Base-by-base conservation (phyloP, 92 coral and sea anemone genomes). In the Palythoa caribaeorum region DNA sequence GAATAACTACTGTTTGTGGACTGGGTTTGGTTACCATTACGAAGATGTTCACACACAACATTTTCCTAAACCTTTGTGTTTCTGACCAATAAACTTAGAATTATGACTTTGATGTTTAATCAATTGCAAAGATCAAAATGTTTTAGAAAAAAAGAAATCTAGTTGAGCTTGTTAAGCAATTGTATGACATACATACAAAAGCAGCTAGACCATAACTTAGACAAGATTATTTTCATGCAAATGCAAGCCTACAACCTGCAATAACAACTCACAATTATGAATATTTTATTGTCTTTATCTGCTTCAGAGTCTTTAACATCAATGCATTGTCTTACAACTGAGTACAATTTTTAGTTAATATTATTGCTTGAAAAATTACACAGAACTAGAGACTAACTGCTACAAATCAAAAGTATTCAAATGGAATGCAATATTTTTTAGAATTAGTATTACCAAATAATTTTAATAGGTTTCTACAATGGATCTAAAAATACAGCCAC, bases 211-310 rank as follows among this genome's bases (percentile, higher is more conserved):
- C 48, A 53, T 52, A 21, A 77, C n/a, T n/a, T n/a, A 77, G 38
- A 52, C 48, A 21, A 21, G 17, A 66, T 63, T 47, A 50, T 9
- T 63, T 80, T 65, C 44, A 20, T 80, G 73, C 38, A 44, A 66
- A 81, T 50, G 65, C 6, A 38, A 37, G 57, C 20, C 66, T 81
- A 62, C 85, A 81, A 81, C 59, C 74, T 5, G 20, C 38, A 81
- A 81, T 35, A 44, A 38, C 66, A 81, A 69, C 86, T 47, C 14
- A 66, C 35, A 57, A 47, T 36, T 60, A 81, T 81, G 86, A 81
- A 81, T 81, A 81, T 81, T 81, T 81, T 50, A 81, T 66, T 66
- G 75, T 38, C 17, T 81, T 68, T 66, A 28, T 63, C 86, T 60
- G 10, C 13, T 69, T 65, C 2, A 19, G 76, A 40, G 60, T 51